A percentile compares a stretch with the other conserved stretches of the same genome.
Conservation (phyloP, 2,888 invertebrate genomes). For the Drosophila limbata region DNA sequence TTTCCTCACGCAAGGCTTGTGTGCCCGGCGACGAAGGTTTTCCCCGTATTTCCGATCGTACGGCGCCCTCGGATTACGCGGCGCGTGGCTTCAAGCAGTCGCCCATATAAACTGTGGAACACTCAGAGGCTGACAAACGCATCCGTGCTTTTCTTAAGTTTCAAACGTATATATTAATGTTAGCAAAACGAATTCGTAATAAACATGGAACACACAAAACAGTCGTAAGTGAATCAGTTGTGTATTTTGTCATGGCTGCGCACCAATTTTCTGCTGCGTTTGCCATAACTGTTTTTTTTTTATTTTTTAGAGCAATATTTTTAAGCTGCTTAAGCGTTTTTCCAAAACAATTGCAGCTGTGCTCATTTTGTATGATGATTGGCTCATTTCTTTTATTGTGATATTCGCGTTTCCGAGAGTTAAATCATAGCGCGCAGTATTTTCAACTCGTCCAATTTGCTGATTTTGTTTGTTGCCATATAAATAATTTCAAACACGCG, state of each 20-base stretch:
- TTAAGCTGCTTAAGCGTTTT: slow-evolving; percentile 56
- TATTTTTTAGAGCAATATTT: slow-evolving; percentile 7
- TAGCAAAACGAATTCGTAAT: slow-evolving; percentile 64
- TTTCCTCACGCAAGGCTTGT: slow-evolving; percentile 86
- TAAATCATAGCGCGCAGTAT: slow-evolving; percentile 19
- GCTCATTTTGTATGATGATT: slow-evolving; percentile 59
- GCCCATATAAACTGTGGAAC: slow-evolving; percentile 61
- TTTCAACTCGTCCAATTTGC: background rate
- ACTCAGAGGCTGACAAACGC: background rate
- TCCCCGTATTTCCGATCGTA: slow-evolving; percentile 88
- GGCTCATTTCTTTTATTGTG: slow-evolving; percentile 60
- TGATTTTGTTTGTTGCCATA: background rate
- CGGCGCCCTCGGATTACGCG: slow-evolving; percentile 89
- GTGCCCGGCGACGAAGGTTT: slow-evolving; percentile 90
- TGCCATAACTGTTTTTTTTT: slow-evolving; percentile 23
- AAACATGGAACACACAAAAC: slow-evolving; percentile 56
- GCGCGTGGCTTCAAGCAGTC: slow-evolving; percentile 90
- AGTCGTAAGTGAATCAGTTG: slow-evolving; percentile 15
- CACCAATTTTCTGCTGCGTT: slow-evolving; percentile 57
- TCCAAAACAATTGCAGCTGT: slow-evolving; percentile 42
- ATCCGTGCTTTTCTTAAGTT: slow-evolving; percentile 42
- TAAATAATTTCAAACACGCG: background rate
- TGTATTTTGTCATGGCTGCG: slow-evolving; percentile 40
- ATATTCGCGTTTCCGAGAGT: slow-evolving; percentile 22
- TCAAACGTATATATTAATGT: slow-evolving; percentile 50